Conservation (phyloP, 2,113 vertebrate species). For the Pelvicachromis taeniatus region DNA sequence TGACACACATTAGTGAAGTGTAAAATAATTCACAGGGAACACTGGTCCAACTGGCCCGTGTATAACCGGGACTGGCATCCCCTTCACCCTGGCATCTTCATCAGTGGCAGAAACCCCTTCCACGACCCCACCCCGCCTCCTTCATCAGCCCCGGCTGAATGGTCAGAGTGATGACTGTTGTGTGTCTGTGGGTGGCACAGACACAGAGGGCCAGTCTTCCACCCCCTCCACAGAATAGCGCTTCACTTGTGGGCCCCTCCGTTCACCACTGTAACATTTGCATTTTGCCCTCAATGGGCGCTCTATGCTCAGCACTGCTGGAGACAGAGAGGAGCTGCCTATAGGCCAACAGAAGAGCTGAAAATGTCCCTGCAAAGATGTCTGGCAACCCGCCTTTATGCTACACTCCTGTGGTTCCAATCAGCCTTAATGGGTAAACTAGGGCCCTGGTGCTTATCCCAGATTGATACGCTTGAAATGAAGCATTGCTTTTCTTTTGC, state of each 20-base stretch:
- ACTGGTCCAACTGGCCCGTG: not conserved
- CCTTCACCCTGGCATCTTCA: constrained; percentile 13
- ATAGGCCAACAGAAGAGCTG: constrained; percentile 27
- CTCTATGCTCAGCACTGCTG: constrained; percentile 55
- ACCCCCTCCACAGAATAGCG: constrained; percentile 53
- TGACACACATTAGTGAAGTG: not conserved
- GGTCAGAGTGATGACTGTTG: constrained; percentile 56
- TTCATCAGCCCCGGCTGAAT: constrained; percentile 46
- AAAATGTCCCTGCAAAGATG: constrained; percentile 25
- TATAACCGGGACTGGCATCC: not conserved
- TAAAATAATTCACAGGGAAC: not conserved
- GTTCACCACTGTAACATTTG: constrained; percentile 67
- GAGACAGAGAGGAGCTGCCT: constrained; percentile 30
- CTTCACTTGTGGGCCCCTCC: constrained; percentile 61
- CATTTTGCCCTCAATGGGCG: constrained; percentile 66
- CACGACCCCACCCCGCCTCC: constrained; percentile 13
- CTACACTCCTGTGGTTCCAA: not conserved
- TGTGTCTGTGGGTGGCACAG: constrained; percentile 63
- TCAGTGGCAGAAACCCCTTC: not conserved
- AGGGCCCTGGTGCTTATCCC: not conserved
- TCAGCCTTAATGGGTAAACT: not conserved
- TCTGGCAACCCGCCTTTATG: not conserved
- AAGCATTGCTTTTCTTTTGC: not conserved
- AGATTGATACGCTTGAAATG: not conserved
- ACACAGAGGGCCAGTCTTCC: constrained; percentile 66